These are phyloP conservation scores for Thalassaphorura encarpata DNA, from an alignment of 1,140 invertebrate species.

Conservation along the genomic window DNA sequence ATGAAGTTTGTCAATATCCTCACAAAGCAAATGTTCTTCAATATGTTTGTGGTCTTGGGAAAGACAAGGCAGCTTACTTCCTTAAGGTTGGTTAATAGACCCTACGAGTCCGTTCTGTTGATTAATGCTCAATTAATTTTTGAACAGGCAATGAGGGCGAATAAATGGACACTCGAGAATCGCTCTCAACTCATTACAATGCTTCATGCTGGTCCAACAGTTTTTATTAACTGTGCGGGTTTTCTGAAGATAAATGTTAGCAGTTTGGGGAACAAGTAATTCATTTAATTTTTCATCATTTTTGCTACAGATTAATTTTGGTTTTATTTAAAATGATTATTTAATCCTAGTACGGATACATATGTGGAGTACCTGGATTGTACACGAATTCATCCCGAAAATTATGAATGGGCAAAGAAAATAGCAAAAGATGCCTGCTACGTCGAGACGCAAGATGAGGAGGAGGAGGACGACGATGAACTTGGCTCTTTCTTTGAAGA, in stretches of 20 bases:
- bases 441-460: conserved; percentile 55
- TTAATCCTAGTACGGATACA: conserved; percentile 74
- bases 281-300: no score
- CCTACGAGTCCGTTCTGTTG: background rate
- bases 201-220: conserved; percentile 95
- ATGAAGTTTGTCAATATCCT: conserved; percentile 74
- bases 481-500: no score
- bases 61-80: conserved; percentile 81
- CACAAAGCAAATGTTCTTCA: conserved; percentile 83
- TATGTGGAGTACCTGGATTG: conserved; percentile 99
- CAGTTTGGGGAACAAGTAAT: no score
- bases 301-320: no score
- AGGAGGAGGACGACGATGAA: conserved; percentile 53
- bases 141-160: conserved; percentile 80
- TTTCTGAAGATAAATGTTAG: conserved; percentile 78
- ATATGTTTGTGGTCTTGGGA: conserved; percentile 94
- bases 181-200: conserved; percentile 87
- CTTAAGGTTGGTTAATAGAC: conserved; percentile 49
- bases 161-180: conserved; percentile 58
- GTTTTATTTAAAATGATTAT: conserved; percentile 6
- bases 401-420: conserved; percentile 98
- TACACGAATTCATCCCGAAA: conserved; percentile 95
- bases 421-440: conserved; percentile 95
- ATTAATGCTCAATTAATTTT: background rate
- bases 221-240: conserved; percentile 98